Base-by-base conservation (phyloP, 2,888 invertebrate species). In the Blastobasis lacticolella region DNA sequence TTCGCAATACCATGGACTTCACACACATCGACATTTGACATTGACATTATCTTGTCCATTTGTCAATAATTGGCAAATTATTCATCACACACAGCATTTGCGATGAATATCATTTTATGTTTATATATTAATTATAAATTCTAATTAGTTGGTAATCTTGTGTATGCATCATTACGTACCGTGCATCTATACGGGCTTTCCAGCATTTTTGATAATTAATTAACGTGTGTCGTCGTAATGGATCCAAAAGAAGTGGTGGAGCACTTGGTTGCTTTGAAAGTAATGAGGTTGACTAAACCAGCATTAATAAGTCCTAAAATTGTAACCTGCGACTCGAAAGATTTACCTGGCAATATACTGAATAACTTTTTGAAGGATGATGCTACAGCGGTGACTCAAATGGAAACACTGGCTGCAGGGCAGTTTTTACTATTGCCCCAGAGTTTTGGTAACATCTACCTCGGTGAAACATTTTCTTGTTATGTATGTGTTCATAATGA, bases 381-480 rank as follows among this genome's bases (percentile, higher is more conserved):
- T 84, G 93, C 95, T 10, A 94, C 95, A n/a, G 90, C 95, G 38
- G 94, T 95, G 0, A 90, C 91, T 54, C 94, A 94, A 52, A 91
- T 95, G 72, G 95, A 96, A 81, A 94, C 94, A 0, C 85, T 95
- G 50, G 92, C 93, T n/a, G 90, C 95, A 50, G 97, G 97, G 1
- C 96, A 97, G 69, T 95, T 97, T 75, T 89, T 99, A 68, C 89
- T 98, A 52, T 86, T 99, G 49, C 99, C 99, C 9, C 98, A 98
- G 87, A 97, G 96, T 77, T 98, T 99, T 83, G 98, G 98, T 5
- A 98, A 97, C 75, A 98, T 99, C 66, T 99, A 98, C 78, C 89
- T 99, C 46, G 99, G 98, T 10, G 99, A 99, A 90, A 98, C 97
- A 9, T 99, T 99, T 86, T 96, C 98, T 2, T 97, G 98, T 76